Conservation (phyloP, 2,797 vertebrate species). For the Sebastes cheni region DNA sequence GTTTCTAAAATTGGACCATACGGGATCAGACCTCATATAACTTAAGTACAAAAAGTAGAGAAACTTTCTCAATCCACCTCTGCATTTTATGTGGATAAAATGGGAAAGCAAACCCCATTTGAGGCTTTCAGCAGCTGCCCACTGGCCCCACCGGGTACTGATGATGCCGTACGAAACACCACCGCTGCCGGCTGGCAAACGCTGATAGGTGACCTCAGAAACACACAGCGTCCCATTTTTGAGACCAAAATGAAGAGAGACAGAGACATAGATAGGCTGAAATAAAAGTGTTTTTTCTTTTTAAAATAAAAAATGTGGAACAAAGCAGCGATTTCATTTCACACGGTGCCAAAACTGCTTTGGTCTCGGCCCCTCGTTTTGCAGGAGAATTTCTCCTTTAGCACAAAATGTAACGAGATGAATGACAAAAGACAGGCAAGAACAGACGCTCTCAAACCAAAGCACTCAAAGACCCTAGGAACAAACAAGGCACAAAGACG, state of each 20-base stretch:
- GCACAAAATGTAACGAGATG: conserved; percentile 7
- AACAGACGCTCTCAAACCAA: conserved; percentile 8
- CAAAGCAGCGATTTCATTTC: conserved; percentile 18
- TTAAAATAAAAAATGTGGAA: conserved; percentile 5
- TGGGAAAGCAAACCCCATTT: conserved; percentile 35
- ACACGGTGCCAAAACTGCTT: conserved; percentile 28
- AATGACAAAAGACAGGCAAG: conserved; percentile 20
- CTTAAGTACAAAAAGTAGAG: neutral
- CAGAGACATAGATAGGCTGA: neutral
- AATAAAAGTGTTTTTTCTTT: conserved; percentile 24
- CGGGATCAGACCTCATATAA: neutral
- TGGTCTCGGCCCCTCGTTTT: conserved; percentile 10
- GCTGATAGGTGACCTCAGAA: conserved; percentile 25
- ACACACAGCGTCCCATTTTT: conserved; percentile 14
- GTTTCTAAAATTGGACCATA: neutral
- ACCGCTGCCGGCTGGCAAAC: neutral
- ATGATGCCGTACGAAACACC: conserved; percentile 4
- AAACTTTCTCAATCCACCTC: neutral
- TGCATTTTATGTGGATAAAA: conserved; percentile 25
- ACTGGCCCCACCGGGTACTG: neutral
- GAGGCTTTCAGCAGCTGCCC: conserved; percentile 16
- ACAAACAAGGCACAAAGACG: neutral
- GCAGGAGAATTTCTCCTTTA: conserved; percentile 7
- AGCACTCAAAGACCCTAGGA: conserved; percentile 2
- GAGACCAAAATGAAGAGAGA: conserved; percentile 16